Evolutionary conservation across 2,797 vertebrate species (phyloP).

Genomic region (Perdix hodgsoniae): DNA sequence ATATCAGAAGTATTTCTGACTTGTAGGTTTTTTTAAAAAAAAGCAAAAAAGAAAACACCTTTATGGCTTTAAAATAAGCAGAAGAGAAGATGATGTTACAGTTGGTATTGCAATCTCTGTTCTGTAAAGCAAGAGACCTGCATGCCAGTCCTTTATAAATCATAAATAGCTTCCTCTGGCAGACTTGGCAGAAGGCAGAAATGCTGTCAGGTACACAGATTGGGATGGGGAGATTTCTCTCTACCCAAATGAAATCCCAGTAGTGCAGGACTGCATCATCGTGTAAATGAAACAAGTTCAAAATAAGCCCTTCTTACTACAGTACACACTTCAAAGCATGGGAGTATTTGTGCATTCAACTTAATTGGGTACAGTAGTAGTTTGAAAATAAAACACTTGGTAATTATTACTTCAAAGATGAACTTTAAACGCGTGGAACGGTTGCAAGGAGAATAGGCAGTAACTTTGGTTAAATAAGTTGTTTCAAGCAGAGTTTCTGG

Average conservation of each 20-base stretch:
- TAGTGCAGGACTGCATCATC: neutral
- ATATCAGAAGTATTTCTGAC: neutral
- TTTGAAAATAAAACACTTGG: neutral
- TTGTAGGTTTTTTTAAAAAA: neutral
- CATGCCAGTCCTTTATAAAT: neutral
- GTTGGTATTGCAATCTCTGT: neutral
- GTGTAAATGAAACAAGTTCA: neutral
- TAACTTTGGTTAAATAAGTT: neutral
- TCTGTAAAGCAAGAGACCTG: neutral
- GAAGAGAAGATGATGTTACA: neutral
- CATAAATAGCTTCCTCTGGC: neutral
- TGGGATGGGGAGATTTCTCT: neutral
- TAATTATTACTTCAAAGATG: neutral
- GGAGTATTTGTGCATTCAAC: neutral
- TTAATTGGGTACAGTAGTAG: neutral
- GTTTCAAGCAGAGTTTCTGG: neutral
- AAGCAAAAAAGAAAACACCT: accelerated
- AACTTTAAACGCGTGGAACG: neutral
- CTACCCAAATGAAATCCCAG: neutral
- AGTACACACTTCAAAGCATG: neutral
- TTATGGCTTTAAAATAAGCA: neutral
- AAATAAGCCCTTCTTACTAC: neutral
- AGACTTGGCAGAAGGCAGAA: neutral
- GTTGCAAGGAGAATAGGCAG: neutral
- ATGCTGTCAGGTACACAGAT: neutral